Percentiles rank a stretch among this genome's conserved stretches.
phyloP scores from a whole-genome alignment of 2,797 vertebrate species.

The Hapalemur alaotrensis region DNA sequence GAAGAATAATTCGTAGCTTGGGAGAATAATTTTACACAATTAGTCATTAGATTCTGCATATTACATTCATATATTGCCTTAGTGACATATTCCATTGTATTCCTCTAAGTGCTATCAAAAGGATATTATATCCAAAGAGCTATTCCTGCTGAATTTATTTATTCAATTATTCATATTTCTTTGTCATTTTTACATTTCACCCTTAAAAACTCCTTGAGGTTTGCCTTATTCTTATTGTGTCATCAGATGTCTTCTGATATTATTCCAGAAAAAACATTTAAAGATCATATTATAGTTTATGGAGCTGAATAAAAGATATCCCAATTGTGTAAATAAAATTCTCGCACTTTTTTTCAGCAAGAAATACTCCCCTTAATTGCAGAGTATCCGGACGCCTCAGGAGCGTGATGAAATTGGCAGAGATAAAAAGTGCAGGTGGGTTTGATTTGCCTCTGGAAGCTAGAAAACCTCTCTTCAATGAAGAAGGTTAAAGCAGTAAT shows the following conservation, averaged over 20 bases:
- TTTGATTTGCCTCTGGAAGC: constrained; percentile 25
- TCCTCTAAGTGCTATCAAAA: neutral
- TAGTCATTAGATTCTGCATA: neutral
- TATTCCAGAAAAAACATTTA: neutral
- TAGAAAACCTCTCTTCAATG: neutral
- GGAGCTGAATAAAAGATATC: neutral
- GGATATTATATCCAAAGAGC: neutral
- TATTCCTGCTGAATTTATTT: neutral
- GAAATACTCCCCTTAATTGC: neutral
- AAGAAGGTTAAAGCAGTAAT: neutral
- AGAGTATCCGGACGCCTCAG: neutral
- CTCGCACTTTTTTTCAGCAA: neutral
- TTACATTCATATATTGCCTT: neutral
- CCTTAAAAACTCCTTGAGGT: neutral
- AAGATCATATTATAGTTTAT: neutral
- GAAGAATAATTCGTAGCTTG: neutral
- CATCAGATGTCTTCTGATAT: neutral
- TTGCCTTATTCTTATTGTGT: neutral
- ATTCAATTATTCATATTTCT: neutral
- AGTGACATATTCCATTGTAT: neutral
- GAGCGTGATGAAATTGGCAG: neutral
- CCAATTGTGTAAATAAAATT: neutral
- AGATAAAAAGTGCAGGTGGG: neutral
- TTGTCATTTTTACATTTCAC: neutral
- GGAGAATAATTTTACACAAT: neutral